Evolutionary conservation across 2,888 invertebrate genomes (phyloP).

Genomic region (Xestia c-nigrum): DNA sequence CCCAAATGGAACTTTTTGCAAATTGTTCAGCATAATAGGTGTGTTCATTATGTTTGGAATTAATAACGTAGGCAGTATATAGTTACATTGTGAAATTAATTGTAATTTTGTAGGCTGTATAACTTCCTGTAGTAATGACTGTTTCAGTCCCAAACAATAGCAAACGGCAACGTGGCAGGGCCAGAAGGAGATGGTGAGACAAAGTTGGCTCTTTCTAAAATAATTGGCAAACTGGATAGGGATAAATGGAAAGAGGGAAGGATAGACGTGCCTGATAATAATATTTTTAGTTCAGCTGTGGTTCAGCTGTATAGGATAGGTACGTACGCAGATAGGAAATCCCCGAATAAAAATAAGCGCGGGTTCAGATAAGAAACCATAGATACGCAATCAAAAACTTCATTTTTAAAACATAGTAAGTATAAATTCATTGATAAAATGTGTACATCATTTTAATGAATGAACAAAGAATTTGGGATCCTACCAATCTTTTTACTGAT

Average conservation of each 20-base stretch:
- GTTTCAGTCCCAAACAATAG: too few relatives aligned
- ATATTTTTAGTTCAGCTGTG: not conserved
- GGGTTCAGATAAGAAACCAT: not conserved
- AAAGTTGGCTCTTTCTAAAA: too few relatives aligned
- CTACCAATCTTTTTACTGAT: not conserved
- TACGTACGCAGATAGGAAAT: not conserved
- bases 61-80: not conserved
- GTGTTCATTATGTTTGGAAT: not conserved
- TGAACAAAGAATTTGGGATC: not conserved
- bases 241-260: too few relatives aligned
- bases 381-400: not conserved
- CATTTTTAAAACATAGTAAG: not conserved
- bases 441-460: not conserved
- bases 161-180: too few relatives aligned
- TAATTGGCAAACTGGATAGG: too few relatives aligned
- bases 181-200: too few relatives aligned
- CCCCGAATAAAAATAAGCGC: not conserved
- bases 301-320: not conserved
- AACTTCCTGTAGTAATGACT: not conserved
- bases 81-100: not conserved
- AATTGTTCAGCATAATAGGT: not conserved
- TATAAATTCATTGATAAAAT: not conserved
- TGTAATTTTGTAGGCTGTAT: not conserved
- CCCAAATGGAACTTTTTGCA: constrained; percentile 15
- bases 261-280: too few relatives aligned